These are phyloP conservation scores for Petrosia ficiformis DNA, from an alignment of 37 sponge, comb jelly and placozoan genomes.

Conservation along the genomic window DNA sequence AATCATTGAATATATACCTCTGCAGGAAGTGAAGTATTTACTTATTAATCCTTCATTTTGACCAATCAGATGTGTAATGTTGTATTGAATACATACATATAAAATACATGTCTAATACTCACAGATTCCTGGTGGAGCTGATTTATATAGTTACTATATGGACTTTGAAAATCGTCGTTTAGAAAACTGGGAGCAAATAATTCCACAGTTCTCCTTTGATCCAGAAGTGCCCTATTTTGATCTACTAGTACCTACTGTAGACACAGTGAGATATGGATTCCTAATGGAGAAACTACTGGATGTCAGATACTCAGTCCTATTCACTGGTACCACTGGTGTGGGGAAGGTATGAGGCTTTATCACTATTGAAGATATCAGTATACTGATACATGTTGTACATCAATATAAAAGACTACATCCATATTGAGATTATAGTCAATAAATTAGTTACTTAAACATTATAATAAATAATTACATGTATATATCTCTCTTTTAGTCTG, in stretches of 20 bases:
- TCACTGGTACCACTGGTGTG: slow-evolving; percentile 98
- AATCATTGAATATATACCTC: no score
- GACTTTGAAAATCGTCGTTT: slow-evolving; percentile 76
- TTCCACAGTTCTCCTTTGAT: slow-evolving; percentile 82
- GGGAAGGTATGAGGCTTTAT: slow-evolving; percentile 72
- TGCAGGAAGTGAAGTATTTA: no score
- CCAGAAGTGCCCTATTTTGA: slow-evolving; percentile 92
- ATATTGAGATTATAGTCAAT: neutral
- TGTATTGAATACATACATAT: no score
- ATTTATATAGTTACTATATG: slow-evolving; percentile 91
- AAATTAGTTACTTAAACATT: no score
- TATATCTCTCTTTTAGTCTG: slow-evolving; percentile 66
- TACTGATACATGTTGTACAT: neutral
- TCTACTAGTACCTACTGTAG: slow-evolving; percentile 94
- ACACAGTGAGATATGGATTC: slow-evolving; percentile 93
- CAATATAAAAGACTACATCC: neutral
- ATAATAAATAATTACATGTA: no score
- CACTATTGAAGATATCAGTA: neutral
- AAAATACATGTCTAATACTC: no score
- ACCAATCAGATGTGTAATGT: no score
- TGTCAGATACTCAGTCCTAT: slow-evolving; percentile 81
- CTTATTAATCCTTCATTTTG: no score
- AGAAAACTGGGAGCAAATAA: slow-evolving; percentile 91
- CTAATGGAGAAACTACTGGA: slow-evolving; percentile 85
- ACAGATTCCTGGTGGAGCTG: slow-evolving; percentile 90